Conservation (phyloP, 2,797 vertebrate species). For the Intellagama lesueurii region DNA sequence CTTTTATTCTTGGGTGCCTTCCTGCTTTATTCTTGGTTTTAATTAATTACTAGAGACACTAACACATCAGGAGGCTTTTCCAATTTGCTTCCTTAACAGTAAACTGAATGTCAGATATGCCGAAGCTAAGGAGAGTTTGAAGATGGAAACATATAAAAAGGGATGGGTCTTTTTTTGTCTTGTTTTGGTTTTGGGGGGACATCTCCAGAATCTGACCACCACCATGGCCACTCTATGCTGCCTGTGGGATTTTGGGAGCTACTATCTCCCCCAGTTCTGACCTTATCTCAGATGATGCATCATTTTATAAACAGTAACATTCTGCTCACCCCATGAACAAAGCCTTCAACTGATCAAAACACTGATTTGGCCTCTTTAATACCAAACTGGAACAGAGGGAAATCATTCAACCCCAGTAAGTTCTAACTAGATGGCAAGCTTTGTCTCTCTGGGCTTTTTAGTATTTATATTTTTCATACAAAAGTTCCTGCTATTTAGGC, state of each 20-base stretch:
- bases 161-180: no score
- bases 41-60: slow-evolving; percentile 66
- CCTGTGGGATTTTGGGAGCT: no score
- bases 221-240: no score
- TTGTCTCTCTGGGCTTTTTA: neutral
- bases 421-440: neutral
- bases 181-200: no score
- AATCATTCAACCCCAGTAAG: neutral
- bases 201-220: no score
- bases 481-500: no score
- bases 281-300: no score
- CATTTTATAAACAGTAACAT: neutral
- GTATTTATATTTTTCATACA: no score
- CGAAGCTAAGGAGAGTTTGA: neutral
- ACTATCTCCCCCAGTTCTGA: no score
- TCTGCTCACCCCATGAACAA: neutral
- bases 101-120: slow-evolving; percentile 48
- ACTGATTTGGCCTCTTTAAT: neutral
- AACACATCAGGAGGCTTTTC: slow-evolving; percentile 40
- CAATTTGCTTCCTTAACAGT: slow-evolving; percentile 58
- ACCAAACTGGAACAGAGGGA: neutral
- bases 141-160: neutral
- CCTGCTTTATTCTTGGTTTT: slow-evolving; percentile 61
- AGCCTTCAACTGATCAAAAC: neutral
- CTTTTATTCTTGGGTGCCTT: slow-evolving; percentile 45